phyloP scores from a whole-genome alignment of 2,113 vertebrate genomes.

The Carassius auratus region DNA sequence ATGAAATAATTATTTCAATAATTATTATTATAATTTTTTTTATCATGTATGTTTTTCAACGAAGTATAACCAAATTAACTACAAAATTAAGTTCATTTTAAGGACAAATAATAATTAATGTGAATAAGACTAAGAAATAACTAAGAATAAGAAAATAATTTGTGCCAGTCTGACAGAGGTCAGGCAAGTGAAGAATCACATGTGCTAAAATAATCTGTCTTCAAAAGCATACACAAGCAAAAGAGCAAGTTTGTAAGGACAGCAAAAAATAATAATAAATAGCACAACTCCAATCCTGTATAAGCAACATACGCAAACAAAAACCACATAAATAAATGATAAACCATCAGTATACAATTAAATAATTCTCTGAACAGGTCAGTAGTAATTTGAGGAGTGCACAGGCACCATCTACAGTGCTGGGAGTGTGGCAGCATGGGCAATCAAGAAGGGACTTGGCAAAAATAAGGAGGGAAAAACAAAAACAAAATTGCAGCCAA shows the following conservation, averaged over 20 bases:
- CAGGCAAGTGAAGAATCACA: background rate
- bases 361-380: background rate
- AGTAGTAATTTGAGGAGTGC: background rate
- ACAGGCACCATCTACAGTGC: constrained; percentile 37
- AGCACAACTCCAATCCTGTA: background rate
- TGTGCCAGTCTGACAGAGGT: background rate
- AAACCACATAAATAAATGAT: background rate
- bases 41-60: background rate
- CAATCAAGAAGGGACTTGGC: constrained; percentile 71
- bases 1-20: no score
- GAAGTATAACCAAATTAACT: background rate
- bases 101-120: background rate
- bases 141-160: no score
- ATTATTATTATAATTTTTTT: background rate
- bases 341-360: background rate
- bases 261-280: background rate
- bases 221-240: background rate
- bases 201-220: background rate
- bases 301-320: background rate
- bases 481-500: constrained; percentile 62
- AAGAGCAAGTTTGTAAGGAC: background rate
- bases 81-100: background rate
- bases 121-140: no score
- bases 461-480: constrained; percentile 68
- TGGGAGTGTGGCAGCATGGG: constrained; percentile 71